phyloP scores from a whole-genome alignment of 2,888 invertebrate genomes.

The Zaprionus lineosus region DNA sequence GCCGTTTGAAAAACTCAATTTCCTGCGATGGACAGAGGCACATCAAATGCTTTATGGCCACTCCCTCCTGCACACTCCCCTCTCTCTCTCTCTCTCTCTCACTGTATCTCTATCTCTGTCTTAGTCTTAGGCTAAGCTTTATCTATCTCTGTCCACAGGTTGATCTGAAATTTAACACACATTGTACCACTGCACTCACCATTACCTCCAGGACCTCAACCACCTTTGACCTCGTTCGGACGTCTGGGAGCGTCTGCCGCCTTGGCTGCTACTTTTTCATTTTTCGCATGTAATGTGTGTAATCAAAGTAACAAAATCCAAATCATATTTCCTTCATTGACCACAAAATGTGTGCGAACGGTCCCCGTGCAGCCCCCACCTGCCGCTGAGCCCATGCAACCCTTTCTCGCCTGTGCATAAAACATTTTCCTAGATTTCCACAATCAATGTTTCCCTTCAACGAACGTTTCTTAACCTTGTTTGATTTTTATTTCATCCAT shows the following conservation, averaged over 20 bases:
- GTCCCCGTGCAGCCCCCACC: too few relatives aligned
- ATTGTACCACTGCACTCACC: slow-evolving; percentile 39
- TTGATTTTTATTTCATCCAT: slow-evolving; percentile 65
- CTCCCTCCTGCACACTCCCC: neutral
- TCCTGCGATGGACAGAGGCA: slow-evolving; percentile 66
- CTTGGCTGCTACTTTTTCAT: slow-evolving; percentile 63
- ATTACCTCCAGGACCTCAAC: slow-evolving; percentile 5
- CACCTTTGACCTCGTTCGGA: slow-evolving; percentile 52
- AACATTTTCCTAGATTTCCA: slow-evolving; percentile 69
- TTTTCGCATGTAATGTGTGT: slow-evolving; percentile 76
- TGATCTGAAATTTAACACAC: slow-evolving; percentile 65
- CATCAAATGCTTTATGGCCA: slow-evolving; percentile 71
- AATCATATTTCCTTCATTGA: slow-evolving; percentile 82
- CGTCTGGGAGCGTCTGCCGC: slow-evolving; percentile 46
- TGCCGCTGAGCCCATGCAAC: slow-evolving; percentile 44
- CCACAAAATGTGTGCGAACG: slow-evolving; percentile 72
- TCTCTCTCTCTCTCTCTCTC: slow-evolving; percentile 5
- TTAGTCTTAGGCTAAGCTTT: too few relatives aligned
- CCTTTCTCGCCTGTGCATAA: slow-evolving; percentile 65
- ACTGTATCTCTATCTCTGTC: slow-evolving; percentile 1
- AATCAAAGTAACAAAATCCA: slow-evolving; percentile 79
- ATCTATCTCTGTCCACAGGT: neutral
- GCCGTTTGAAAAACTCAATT: slow-evolving; percentile 79
- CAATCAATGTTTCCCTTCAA: slow-evolving; percentile 65
- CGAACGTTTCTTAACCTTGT: slow-evolving; percentile 77